These are phyloP conservation scores for Xanthia icteritia DNA, from an alignment of 2,888 invertebrate genomes.

Conservation along the genomic window DNA sequence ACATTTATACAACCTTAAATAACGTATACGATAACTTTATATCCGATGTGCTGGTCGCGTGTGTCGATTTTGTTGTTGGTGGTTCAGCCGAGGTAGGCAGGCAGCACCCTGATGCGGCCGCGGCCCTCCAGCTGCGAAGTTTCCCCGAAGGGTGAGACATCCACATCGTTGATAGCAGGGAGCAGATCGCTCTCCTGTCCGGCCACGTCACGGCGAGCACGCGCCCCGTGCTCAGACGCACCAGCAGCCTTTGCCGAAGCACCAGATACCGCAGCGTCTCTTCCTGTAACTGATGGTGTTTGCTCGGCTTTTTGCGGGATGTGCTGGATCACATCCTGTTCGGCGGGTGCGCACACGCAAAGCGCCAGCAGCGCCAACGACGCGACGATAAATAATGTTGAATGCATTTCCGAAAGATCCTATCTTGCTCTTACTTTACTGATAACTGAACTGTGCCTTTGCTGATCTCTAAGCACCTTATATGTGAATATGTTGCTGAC, in stretches of 20 bases:
- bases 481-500: constrained; percentile 79
- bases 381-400: constrained; percentile 85
- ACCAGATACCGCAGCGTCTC: constrained; percentile 84
- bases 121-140: constrained; percentile 79
- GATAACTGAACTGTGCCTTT: constrained; percentile 69
- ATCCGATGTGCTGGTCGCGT: constrained; percentile 25
- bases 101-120: constrained; percentile 84
- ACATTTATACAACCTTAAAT: constrained; percentile 45
- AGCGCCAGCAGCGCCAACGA: constrained; percentile 84
- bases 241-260: constrained; percentile 84
- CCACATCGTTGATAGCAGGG: constrained; percentile 80
- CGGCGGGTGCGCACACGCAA: constrained; percentile 83
- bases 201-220: constrained; percentile 79
- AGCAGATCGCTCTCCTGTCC: constrained; percentile 85
- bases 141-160: constrained; percentile 82
- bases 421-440: constrained; percentile 80
- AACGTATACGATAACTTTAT: constrained; percentile 35
- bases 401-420: constrained; percentile 86
- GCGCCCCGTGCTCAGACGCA: constrained; percentile 75
- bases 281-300: constrained; percentile 88
- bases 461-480: constrained; percentile 69
- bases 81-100: constrained; percentile 84
- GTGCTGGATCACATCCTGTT: constrained; percentile 84
- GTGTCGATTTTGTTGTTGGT: background rate
- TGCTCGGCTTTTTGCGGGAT: constrained; percentile 83